Conservation (phyloP, 2,888 invertebrate genomes). For the Meloe dianella region DNA sequence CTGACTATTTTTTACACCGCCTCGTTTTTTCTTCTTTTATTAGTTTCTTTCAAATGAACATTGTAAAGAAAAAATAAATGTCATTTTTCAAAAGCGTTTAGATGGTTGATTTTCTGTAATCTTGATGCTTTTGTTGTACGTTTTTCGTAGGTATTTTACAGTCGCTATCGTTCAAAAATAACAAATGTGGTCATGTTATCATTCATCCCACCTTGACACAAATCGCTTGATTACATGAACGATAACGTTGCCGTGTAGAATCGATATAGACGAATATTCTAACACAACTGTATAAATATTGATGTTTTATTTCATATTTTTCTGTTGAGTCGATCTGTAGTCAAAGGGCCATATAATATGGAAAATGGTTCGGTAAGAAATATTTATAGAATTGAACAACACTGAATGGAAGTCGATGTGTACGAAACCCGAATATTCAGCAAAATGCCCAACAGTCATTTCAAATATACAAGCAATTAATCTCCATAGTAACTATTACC, state of each 20-base stretch:
- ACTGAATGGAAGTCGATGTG: background rate
- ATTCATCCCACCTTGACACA: background rate
- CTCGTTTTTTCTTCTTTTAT: background rate
- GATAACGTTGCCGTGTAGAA: background rate
- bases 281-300: background rate
- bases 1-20: no score
- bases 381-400: background rate
- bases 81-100: background rate
- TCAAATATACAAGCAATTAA: no score
- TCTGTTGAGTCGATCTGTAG: background rate
- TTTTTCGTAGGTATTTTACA: no score
- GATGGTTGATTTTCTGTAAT: background rate
- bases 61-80: background rate
- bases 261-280: background rate
- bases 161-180: background rate
- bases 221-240: background rate
- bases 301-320: background rate
- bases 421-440: background rate
- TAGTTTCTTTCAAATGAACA: slow-evolving; percentile 1
- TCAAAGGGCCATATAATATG: background rate
- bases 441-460: background rate
- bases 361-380: background rate
- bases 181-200: background rate
- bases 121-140: background rate
- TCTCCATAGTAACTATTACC: no score